A percentile compares a stretch with the other conserved stretches of the same genome.
phyloP scores from a whole-genome alignment of 2,113 vertebrate species.

The Hippocampus guttulatus region DNA sequence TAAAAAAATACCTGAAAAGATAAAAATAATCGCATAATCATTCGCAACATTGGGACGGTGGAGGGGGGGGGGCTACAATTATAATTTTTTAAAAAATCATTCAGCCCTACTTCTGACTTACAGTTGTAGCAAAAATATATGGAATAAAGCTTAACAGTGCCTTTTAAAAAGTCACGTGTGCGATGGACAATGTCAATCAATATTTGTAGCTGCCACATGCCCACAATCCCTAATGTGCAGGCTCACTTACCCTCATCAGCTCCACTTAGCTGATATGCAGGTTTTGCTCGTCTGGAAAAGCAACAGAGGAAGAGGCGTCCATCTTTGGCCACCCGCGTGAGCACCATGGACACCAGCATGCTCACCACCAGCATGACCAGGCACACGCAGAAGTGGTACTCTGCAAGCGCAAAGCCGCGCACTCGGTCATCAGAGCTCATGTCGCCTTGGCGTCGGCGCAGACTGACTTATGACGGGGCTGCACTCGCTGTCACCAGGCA shows the following conservation, averaged over 20 bases:
- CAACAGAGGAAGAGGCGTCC: conserved; percentile 32
- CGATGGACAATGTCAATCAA: too few species aligned
- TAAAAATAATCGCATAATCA: too few species aligned
- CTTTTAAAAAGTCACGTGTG: too few species aligned
- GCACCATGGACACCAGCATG: conserved; percentile 65
- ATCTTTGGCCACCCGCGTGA: conserved; percentile 54
- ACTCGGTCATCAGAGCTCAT: not conserved
- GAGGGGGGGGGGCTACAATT: too few species aligned
- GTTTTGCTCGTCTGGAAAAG: not conserved
- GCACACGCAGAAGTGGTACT: conserved; percentile 66
- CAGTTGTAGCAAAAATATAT: too few species aligned
- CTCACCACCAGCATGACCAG: conserved; percentile 65
- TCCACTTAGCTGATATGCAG: not conserved
- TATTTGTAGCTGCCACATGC: not conserved
- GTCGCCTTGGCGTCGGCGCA: not conserved
- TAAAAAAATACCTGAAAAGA: too few species aligned
- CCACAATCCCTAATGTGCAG: too few species aligned
- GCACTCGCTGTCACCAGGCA: conserved; percentile 61
- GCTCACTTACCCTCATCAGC: conserved; percentile 34
- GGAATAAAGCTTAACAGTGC: too few species aligned
- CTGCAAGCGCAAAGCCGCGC: conserved; percentile 35
- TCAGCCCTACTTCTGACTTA: too few species aligned
- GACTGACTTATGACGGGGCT: conserved; percentile 69
- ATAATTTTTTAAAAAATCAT: too few species aligned
- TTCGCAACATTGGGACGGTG: too few species aligned